Evolutionary conservation across 2,888 invertebrate genomes (phyloP).

Genomic region (Zygogramma bicolorata): DNA sequence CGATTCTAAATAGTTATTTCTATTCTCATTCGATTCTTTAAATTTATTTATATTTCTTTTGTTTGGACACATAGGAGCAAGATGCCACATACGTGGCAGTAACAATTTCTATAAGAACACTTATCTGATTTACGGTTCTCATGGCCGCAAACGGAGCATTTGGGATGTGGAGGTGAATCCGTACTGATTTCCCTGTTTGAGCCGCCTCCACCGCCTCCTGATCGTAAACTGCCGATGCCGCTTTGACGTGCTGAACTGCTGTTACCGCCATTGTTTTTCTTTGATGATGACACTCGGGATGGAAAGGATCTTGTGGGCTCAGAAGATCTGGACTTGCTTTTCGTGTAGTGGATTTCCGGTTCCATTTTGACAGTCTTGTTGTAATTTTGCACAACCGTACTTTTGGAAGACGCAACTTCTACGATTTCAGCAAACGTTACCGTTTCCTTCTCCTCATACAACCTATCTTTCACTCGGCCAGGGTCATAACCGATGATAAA

Average conservation of each 20-base stretch:
- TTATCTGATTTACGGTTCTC: background rate
- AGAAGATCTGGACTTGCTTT: background rate
- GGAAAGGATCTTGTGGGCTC: background rate
- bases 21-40: background rate
- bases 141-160: background rate
- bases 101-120: constrained; percentile 4
- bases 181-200: background rate
- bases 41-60: background rate
- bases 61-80: constrained; percentile 21
- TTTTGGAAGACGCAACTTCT: constrained; percentile 11
- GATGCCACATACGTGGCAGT: too few species aligned
- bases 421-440: background rate
- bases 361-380: background rate
- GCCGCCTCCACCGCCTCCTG: background rate
- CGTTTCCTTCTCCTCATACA: background rate
- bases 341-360: background rate
- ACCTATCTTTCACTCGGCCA: constrained; percentile 4
- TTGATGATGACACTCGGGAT: too few species aligned
- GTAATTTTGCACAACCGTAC: background rate
- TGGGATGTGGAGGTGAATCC: background rate
- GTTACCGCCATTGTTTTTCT: background rate
- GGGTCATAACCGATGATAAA: constrained; percentile 22
- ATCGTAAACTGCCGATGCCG: background rate
- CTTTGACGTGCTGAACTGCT: background rate
- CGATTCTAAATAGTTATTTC: too few species aligned